phyloP scores from a whole-genome alignment of 2,888 invertebrate genomes.

The Sarcophaga carnaria region DNA sequence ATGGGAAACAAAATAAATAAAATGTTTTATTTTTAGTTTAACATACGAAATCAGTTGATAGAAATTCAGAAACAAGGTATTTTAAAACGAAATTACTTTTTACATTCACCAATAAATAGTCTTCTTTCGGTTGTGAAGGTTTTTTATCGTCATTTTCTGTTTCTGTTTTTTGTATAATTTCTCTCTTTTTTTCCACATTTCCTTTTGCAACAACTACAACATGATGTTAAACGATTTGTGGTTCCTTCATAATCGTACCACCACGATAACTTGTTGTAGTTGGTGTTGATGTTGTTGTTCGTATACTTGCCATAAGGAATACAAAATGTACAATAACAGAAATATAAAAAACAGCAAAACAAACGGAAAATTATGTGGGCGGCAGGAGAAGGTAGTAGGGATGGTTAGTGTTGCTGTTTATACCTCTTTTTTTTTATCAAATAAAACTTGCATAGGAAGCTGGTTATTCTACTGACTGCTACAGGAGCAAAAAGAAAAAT shows the following conservation, averaged over 20 bases:
- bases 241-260: conserved; percentile 32
- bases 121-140: neutral
- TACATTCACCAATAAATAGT: neutral
- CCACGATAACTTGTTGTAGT: conserved; percentile 1
- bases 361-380: conserved; percentile 14
- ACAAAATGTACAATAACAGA: neutral
- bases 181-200: conserved; percentile 8
- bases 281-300: neutral
- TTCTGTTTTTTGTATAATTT: conserved; percentile 10
- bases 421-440: neutral
- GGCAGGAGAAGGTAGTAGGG: neutral
- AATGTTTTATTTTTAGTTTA: too few species aligned
- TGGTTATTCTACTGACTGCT: neutral
- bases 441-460: neutral
- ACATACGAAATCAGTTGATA: too few species aligned
- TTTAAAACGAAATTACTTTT: neutral
- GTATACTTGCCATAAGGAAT: conserved; percentile 4
- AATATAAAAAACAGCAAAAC: neutral
- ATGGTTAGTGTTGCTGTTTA: neutral
- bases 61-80: neutral
- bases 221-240: conserved; percentile 39
- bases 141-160: conserved; percentile 6
- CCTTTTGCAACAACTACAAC: conserved; percentile 18
- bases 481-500: neutral
- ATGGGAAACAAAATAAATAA: neutral